Conservation (phyloP, 2,113 vertebrate genomes). For the Struthidea cinerea region DNA sequence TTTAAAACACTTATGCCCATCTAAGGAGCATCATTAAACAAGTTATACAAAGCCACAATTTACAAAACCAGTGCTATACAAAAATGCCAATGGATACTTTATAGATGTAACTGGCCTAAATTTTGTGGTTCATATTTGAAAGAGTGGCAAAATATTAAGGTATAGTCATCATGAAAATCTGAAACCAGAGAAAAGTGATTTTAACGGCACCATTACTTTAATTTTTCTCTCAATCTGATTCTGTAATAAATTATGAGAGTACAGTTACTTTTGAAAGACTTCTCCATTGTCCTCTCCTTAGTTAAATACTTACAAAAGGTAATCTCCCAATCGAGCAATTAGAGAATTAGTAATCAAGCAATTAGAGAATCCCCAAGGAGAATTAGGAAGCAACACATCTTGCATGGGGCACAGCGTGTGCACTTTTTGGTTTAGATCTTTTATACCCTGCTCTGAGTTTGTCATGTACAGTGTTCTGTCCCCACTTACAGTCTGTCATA, state of each 20-base stretch:
- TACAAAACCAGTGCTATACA: background rate
- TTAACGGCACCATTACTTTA: background rate
- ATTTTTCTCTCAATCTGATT: background rate
- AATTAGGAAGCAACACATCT: background rate
- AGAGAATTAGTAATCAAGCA: background rate
- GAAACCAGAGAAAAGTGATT: background rate
- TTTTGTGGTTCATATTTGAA: background rate
- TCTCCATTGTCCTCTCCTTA: background rate
- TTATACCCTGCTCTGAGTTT: background rate
- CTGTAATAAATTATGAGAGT: background rate
- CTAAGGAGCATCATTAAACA: background rate
- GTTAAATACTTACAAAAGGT: background rate
- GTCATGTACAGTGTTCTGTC: background rate
- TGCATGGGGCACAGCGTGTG: background rate
- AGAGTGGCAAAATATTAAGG: background rate
- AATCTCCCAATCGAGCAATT: background rate
- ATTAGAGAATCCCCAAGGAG: background rate
- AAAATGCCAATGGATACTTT: background rate
- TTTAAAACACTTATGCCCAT: background rate
- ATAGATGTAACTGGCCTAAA: background rate
- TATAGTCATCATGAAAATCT: background rate
- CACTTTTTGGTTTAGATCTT: background rate
- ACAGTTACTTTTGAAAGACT: background rate
- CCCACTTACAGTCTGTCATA: background rate
- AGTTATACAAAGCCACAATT: background rate